Evolutionary conservation across 2,888 invertebrate species (phyloP), one percentile per base, ranked within the genome.

Genomic region (Lycaena phlaeas): DNA sequence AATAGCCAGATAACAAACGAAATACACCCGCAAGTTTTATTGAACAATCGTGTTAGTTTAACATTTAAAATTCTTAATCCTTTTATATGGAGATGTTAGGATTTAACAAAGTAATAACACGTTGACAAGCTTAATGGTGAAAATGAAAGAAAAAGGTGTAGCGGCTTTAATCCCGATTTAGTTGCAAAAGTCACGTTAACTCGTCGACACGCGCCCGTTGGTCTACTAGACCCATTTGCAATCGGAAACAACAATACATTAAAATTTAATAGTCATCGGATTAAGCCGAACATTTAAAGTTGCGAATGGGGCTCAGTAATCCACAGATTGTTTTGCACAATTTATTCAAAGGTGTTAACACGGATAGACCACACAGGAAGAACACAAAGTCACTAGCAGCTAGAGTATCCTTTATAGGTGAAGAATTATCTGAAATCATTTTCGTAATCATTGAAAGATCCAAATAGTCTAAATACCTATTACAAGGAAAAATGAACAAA

Each of bases 81-180:
- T 45, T 62, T 61, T 61, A 56, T 63, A 76, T 71, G 56, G 69
- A 74, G 71, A 65, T 56, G 62, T 68, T 59, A 57, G 60, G 57
- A 61, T 63, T 53, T 50, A 58, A 52, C 47, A 54, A 60, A 53
- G 63, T 68, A 68, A 72, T 63, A 59, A 65, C 61, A 64, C 70
- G 78, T 64, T 77, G 81, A 81, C 82, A 79, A 63, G 67, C 73
- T 64, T 62, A 71, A 61, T 60, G 60, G 52, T 54, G 64, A 65
- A 68, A 68, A 65, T 62, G 56, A 64, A 56, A 56, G 53, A 57
- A 63, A 71, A 77, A 79, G 76, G 78, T 79, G 76, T 65, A 52
- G 56, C 50, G 47, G 40, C 47, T 37, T 54, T 84, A 81, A 84
- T 76, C 82, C 75, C 46, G 55, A 39, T 52, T 59, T 53, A 57